Evolutionary conservation across 2,113 vertebrate species (phyloP).

Genomic region (Tiliqua scincoides): DNA sequence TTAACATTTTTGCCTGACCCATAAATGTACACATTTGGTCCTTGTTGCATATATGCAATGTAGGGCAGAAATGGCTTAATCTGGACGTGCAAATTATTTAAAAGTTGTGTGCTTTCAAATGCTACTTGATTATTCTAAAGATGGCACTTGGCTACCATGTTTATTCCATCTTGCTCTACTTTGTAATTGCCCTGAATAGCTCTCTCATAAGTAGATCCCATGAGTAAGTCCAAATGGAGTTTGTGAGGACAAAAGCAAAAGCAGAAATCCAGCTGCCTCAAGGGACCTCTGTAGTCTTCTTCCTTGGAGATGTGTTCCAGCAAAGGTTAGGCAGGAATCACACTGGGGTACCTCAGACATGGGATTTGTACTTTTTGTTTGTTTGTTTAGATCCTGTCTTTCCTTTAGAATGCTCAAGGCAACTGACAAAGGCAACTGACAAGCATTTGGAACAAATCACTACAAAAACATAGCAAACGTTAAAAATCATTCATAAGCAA

Average conservation of each 20-base stretch:
- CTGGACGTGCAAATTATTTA: background rate
- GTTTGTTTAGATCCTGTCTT: background rate
- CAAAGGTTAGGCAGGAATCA: background rate
- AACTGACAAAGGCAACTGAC: background rate
- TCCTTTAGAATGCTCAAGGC: background rate
- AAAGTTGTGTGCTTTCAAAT: background rate
- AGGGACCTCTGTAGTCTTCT: background rate
- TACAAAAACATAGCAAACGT: background rate
- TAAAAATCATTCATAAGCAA: background rate
- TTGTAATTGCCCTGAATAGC: background rate
- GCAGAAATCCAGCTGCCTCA: background rate
- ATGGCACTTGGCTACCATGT: background rate
- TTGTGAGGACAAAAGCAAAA: background rate
- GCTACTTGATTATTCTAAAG: background rate
- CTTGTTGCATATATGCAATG: too few relatives aligned
- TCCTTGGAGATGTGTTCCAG: background rate
- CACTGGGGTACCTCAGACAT: too few relatives aligned
- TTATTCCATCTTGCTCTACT: background rate
- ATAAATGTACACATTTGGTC: too few relatives aligned
- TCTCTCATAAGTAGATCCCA: background rate
- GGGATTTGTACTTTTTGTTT: background rate
- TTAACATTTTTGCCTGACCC: too few relatives aligned
- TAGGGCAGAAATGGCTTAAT: too few relatives aligned
- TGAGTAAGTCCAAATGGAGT: background rate
- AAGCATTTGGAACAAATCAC: background rate